phyloP scores from a whole-genome alignment of 2,888 invertebrate species.

The Leptura quadrifasciata region DNA sequence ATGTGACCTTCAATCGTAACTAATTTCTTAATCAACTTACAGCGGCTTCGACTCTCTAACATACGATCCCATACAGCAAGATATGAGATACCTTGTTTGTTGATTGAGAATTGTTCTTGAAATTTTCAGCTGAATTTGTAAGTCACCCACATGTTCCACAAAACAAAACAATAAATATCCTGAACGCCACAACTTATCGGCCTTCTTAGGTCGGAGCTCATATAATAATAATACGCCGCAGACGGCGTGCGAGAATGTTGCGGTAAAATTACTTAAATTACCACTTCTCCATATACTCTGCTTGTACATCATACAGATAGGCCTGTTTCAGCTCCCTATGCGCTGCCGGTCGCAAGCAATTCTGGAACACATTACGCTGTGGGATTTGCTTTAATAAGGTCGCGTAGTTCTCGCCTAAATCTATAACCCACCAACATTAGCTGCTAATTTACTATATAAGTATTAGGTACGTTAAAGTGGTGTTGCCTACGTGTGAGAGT shows the following conservation, averaged over 20 bases:
- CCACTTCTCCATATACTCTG: not conserved
- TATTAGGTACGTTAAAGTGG: not conserved
- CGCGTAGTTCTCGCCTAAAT: slow-evolving; percentile 3
- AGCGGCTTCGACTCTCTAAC: no score
- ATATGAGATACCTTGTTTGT: no score
- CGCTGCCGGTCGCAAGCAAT: not conserved
- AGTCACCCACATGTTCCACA: no score
- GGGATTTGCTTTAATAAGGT: slow-evolving; percentile 6
- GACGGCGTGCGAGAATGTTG: not conserved
- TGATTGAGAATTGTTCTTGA: no score
- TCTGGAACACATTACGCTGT: slow-evolving; percentile 1
- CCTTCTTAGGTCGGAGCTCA: not conserved
- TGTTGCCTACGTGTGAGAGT: not conserved
- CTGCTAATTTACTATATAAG: not conserved
- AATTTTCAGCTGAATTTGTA: no score
- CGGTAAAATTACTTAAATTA: not conserved
- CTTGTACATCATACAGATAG: not conserved
- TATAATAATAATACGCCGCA: not conserved
- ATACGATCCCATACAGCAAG: no score
- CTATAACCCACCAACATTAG: not conserved
- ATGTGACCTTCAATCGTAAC: no score
- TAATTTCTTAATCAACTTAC: no score
- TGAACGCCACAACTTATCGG: not conserved
- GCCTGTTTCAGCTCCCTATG: not conserved
- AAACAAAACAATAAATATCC: no score